Conservation (phyloP, 2,888 invertebrate species). For the Melolontha melolontha region DNA sequence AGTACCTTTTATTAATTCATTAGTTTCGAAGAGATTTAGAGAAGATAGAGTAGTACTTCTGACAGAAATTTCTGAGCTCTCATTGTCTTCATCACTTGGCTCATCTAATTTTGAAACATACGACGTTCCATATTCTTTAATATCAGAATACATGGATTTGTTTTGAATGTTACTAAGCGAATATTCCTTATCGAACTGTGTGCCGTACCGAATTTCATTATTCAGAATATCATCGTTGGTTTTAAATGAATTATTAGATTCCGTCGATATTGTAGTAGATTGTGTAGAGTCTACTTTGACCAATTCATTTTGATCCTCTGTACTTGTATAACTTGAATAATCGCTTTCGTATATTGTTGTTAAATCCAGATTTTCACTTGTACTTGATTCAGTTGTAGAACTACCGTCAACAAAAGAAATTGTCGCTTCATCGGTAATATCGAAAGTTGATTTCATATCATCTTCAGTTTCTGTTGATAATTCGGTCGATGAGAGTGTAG, state of each 20-base stretch:
- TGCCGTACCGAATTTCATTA: no score
- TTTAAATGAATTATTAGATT: no score
- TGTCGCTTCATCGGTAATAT: background rate
- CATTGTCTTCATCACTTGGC: no score
- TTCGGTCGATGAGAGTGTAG: background rate
- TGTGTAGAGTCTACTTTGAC: background rate
- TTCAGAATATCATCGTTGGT: no score
- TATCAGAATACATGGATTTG: background rate
- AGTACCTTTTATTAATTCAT: no score
- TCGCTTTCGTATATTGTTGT: background rate
- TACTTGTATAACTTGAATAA: background rate
- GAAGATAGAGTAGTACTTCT: background rate
- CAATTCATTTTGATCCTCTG: background rate
- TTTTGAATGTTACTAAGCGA: no score
- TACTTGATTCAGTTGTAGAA: conserved; percentile 1
- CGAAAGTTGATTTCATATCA: background rate
- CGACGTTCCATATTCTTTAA: no score
- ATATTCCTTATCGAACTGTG: no score
- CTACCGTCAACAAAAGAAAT: background rate
- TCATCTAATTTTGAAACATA: no score
- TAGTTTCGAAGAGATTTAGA: no score
- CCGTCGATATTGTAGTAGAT: no score
- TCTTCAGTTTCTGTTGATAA: background rate
- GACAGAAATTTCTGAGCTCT: no score
- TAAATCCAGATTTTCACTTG: background rate